These are phyloP conservation scores for Epicauta chinensis DNA, from an alignment of 1,140 invertebrate genomes.

Conservation along the genomic window DNA sequence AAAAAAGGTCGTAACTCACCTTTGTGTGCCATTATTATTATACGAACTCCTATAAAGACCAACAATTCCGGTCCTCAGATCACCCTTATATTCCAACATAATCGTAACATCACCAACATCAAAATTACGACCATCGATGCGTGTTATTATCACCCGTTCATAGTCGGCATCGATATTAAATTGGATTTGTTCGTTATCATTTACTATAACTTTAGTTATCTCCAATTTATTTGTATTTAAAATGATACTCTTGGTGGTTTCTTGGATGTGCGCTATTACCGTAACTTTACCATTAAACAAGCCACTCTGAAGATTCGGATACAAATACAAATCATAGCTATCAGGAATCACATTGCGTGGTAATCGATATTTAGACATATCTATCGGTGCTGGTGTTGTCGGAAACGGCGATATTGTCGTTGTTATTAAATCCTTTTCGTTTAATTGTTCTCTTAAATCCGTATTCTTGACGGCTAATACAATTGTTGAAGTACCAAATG, in stretches of 20 bases:
- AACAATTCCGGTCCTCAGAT: constrained; percentile 48
- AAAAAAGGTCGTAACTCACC: constrained; percentile 40
- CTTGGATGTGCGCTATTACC: constrained; percentile 56
- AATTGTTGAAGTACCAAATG: constrained; percentile 25
- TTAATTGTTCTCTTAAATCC: constrained; percentile 17
- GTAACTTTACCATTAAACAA: constrained; percentile 57
- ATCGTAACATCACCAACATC: constrained; percentile 3
- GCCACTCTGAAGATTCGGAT: constrained; percentile 66
- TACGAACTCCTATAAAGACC: constrained; percentile 49
- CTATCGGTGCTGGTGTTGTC: constrained; percentile 8
- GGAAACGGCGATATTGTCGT: constrained; percentile 1
- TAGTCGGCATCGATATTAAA: constrained; percentile 21
- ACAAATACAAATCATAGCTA: constrained; percentile 68
- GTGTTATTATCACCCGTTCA: constrained; percentile 29
- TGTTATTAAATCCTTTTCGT: constrained; percentile 8
- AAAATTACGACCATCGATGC: constrained; percentile 18
- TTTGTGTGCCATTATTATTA: constrained; percentile 34
- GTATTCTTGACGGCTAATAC: constrained; percentile 23
- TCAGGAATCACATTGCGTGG: constrained; percentile 60
- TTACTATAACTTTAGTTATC: constrained; percentile 40
- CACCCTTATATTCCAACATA: constrained; percentile 44
- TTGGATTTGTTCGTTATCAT: constrained; percentile 7
- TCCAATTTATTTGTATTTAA: constrained; percentile 65
- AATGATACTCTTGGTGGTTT: constrained; percentile 53
- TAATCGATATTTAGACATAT: constrained; percentile 32